phyloP scores from a whole-genome alignment of 2,888 invertebrate genomes.

The Lomographa bimaculata region DNA sequence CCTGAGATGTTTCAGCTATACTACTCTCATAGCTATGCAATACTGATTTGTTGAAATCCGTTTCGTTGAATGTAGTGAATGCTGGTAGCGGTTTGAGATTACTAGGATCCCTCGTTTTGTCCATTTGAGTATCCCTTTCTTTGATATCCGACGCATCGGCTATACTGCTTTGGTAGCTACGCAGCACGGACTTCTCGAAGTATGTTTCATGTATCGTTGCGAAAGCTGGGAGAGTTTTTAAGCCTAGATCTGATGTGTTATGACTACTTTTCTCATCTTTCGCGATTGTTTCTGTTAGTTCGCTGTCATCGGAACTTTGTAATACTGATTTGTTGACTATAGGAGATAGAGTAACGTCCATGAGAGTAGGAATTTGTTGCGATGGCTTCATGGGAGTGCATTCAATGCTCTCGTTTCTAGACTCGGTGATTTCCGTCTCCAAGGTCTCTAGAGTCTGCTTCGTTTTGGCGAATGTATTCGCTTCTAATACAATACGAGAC shows the following conservation, averaged over 20 bases:
- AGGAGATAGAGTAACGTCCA: constrained; percentile 72
- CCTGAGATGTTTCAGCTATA: constrained; percentile 43
- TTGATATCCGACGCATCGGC: constrained; percentile 47
- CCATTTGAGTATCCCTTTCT: constrained; percentile 30
- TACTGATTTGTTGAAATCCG: constrained; percentile 60
- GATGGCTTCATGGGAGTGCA: constrained; percentile 68
- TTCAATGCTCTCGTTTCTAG: constrained; percentile 49
- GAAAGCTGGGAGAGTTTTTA: constrained; percentile 56
- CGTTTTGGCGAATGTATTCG: constrained; percentile 69
- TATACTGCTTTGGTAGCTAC: constrained; percentile 61
- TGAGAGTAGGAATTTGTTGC: constrained; percentile 52
- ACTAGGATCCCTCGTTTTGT: constrained; percentile 18
- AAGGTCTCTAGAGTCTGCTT: constrained; percentile 51
- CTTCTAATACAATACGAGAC: constrained; percentile 70
- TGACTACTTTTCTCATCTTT: constrained; percentile 44
- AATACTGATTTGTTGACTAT: constrained; percentile 70
- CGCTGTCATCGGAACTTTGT: constrained; percentile 60
- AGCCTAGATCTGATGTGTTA: constrained; percentile 33
- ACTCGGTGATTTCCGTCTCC: constrained; percentile 44
- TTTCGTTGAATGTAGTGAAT: constrained; percentile 55
- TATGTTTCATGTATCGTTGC: constrained; percentile 56
- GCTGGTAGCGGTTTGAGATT: constrained; percentile 47
- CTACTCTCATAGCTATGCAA: constrained; percentile 56
- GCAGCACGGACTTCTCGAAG: constrained; percentile 61
- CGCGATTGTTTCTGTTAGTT: constrained; percentile 44